These are phyloP conservation scores for Pyrocephalus nanus DNA, from an alignment of 2,797 vertebrate species.

Conservation along the genomic window DNA sequence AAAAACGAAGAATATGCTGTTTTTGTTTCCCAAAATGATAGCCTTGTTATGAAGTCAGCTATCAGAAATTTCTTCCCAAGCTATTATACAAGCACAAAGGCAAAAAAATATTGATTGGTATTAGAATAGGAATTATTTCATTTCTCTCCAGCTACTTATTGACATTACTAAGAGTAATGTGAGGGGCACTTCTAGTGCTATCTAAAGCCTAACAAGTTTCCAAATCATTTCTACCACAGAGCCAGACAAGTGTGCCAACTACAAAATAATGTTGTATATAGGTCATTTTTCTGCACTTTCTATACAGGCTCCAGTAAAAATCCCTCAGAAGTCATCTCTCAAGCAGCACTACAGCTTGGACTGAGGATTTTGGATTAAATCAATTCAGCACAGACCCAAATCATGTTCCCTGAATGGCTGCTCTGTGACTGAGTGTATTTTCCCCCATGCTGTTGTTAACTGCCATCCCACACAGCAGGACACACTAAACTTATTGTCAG, in stretches of 20 bases:
- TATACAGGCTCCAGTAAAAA: not conserved
- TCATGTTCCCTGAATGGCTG: not conserved
- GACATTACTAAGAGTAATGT: not conserved
- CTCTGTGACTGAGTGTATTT: not conserved
- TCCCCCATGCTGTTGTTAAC: accelerated
- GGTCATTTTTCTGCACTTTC: not conserved
- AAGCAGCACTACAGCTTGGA: not conserved
- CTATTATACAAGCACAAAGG: not conserved
- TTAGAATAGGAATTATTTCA: not conserved
- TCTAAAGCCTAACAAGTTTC: not conserved
- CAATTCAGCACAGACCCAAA: not conserved
- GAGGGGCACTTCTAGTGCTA: not conserved
- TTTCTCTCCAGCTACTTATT: not conserved
- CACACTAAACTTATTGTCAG: not conserved
- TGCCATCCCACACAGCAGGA: not conserved
- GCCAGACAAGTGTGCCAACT: not conserved
- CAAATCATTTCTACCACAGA: not conserved
- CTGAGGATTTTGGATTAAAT: not conserved
- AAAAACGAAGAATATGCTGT: not conserved
- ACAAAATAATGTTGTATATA: not conserved
- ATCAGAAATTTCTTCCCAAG: not conserved
- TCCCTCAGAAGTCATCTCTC: not conserved
- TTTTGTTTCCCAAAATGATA: not conserved
- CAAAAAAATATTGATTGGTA: not conserved
- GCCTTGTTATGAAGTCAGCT: not conserved